Evolutionary conservation across 2,113 vertebrate species (phyloP), one percentile per base, ranked within the genome.

Genomic region (Odocoileus virginianus): DNA sequence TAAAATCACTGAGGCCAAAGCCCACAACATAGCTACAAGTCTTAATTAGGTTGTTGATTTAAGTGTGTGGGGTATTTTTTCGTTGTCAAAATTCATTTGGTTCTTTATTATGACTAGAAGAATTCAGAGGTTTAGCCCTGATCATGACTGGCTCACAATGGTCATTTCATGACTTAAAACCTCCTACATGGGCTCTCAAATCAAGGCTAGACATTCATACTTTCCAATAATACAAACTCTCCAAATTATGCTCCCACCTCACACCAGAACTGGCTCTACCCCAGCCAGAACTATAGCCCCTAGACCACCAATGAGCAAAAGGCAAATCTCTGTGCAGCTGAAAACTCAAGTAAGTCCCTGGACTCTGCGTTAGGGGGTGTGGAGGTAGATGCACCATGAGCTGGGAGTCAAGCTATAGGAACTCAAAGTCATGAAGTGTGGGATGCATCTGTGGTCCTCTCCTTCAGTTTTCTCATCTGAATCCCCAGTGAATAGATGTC

Each of bases 1-100:
- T 98, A 98, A 98, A 99, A 98, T 98, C 98, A 99, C 97, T 36
- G 97, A 98, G 96, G 96, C 97, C 95, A 97, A 95, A 98, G 94
- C 97, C 97, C 91, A 45, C 89, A 57, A 91, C 0, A 0, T 58
- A 93, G 97, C 95, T 96, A 60, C 95, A 36, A 94, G 64, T 96
- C 98, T 97, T 98, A 98, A 99, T 98, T 97, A 96, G 40, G 71
- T 95, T 98, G 98, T 98, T 98, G 98, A 98, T 98, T 98, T 98
- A 98, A 98, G 94, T 89, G 93, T 92, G 92, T 84, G 4, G 4
- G 94, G 30, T 40, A 19, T 79, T 97, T 96, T 96, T 95, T 96
- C 83, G 96, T 97, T 98, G 98, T 98, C 98, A 98, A 96, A 98
- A 98, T 83, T 5, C 13, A 96, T 98, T 98, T 98, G 83, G 40